These are phyloP conservation scores for Agelas oroides DNA, from an alignment of 37 sponge, comb jelly and placozoan species.

Conservation along the genomic window DNA sequence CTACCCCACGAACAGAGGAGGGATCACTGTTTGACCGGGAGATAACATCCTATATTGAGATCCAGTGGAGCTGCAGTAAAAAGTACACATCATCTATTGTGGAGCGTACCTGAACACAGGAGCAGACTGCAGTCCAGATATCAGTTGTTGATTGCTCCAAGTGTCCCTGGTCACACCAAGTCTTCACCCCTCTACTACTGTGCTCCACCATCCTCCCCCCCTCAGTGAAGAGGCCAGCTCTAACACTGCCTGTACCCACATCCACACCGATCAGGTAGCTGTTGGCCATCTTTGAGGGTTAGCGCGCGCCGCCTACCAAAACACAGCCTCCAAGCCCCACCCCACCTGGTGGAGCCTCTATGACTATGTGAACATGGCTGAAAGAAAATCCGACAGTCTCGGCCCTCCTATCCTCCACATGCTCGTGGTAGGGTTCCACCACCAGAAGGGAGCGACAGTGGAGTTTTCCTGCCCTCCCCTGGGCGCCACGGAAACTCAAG, in stretches of 20 bases:
- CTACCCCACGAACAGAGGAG: slow-evolving; percentile 66
- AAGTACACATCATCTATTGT: too few relatives aligned
- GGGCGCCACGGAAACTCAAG: not conserved
- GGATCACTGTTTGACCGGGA: not conserved
- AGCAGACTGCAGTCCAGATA: slow-evolving; percentile 81
- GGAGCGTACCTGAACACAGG: slow-evolving; percentile 50
- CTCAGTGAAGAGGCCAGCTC: slow-evolving; percentile 66
- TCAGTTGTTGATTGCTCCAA: slow-evolving; percentile 85
- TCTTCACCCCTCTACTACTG: slow-evolving; percentile 13
- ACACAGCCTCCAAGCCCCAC: not conserved
- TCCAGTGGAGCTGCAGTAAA: too few relatives aligned
- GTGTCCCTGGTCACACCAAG: slow-evolving; percentile 53
- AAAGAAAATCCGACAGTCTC: not conserved
- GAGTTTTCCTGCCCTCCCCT: slow-evolving; percentile 70
- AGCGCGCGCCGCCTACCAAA: slow-evolving; percentile 10
- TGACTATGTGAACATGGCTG: too few relatives aligned
- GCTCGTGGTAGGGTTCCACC: slow-evolving; percentile 81
- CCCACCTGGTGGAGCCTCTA: too few relatives aligned
- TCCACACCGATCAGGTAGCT: slow-evolving; percentile 82
- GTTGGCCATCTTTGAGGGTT: not conserved
- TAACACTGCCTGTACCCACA: slow-evolving; percentile 84
- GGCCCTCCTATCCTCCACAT: slow-evolving; percentile 39
- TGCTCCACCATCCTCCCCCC: slow-evolving; percentile 37
- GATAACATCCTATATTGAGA: too few relatives aligned
- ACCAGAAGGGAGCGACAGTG: slow-evolving; percentile 74